These are phyloP conservation scores for Leucania comma DNA, from an alignment of 2,888 invertebrate genomes.

Conservation along the genomic window DNA sequence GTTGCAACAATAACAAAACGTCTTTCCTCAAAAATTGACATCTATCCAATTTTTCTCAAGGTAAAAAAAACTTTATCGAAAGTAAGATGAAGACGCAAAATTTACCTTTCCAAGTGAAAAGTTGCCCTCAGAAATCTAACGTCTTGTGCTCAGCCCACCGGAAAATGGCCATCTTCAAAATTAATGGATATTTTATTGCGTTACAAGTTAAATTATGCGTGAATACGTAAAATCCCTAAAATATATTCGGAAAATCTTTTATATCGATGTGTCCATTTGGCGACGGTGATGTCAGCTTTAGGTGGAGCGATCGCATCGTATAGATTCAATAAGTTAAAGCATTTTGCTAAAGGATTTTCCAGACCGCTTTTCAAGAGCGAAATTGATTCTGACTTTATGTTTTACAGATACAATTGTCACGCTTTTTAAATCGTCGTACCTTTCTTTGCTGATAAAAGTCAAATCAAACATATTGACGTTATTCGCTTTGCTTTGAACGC, in stretches of 20 bases:
- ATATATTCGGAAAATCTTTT: conserved; percentile 73
- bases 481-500: conserved; percentile 3
- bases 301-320: conserved; percentile 54
- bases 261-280: conserved; percentile 69
- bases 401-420: conserved; percentile 52
- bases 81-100: conserved; percentile 70
- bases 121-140: conserved; percentile 78
- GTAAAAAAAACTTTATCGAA: conserved; percentile 53
- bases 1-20: conserved; percentile 26
- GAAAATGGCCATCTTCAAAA: conserved; percentile 88
- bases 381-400: conserved; percentile 58
- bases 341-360: conserved; percentile 62
- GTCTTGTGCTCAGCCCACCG: conserved; percentile 80
- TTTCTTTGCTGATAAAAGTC: conserved; percentile 64
- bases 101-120: conserved; percentile 74
- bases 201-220: conserved; percentile 88
- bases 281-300: conserved; percentile 60
- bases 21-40: conserved; percentile 36
- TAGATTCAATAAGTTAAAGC: conserved; percentile 66
- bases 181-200: conserved; percentile 90
- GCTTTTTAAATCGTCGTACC: conserved; percentile 41
- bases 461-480: conserved; percentile 29
- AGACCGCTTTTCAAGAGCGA: conserved; percentile 55
- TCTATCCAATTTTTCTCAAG: conserved; percentile 50
- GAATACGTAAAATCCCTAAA: conserved; percentile 80